Evolutionary conservation across 1,140 invertebrate genomes (phyloP).

Genomic region (Trichomalopsis sarcophagae): DNA sequence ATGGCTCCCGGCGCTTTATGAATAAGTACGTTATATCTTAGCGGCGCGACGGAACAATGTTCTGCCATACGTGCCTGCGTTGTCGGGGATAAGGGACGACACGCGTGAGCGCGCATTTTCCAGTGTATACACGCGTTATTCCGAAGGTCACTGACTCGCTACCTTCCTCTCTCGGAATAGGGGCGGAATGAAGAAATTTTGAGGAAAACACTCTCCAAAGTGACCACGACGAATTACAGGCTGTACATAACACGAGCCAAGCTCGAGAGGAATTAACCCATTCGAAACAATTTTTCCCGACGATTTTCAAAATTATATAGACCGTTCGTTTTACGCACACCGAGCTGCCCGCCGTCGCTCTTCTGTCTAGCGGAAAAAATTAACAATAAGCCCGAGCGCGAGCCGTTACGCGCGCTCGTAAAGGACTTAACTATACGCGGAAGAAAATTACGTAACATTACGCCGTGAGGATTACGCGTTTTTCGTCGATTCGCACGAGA

Average conservation of each 20-base stretch:
- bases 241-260: neutral
- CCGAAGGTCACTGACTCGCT: neutral
- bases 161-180: neutral
- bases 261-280: slow-evolving; percentile 12
- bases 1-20: slow-evolving; percentile 9
- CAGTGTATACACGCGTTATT: neutral
- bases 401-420: slow-evolving; percentile 31
- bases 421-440: slow-evolving; percentile 28
- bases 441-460: slow-evolving; percentile 41
- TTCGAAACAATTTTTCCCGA: slow-evolving; percentile 22
- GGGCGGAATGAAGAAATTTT: neutral
- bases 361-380: slow-evolving; percentile 27
- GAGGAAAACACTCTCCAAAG: neutral
- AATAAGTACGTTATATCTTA: slow-evolving; percentile 34
- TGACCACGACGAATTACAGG: neutral
- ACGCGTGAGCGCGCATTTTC: slow-evolving; percentile 24
- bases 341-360: neutral
- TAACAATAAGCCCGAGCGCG: slow-evolving; percentile 1
- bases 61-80: neutral
- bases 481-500: slow-evolving; percentile 8
- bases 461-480: neutral
- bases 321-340: slow-evolving; percentile 25
- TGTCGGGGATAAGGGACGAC: neutral
- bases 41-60: slow-evolving; percentile 17
- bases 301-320: slow-evolving; percentile 37